A percentile compares a stretch with the other conserved stretches of the same genome.
These are phyloP conservation scores for Dasypogon diadema DNA, from an alignment of 2,888 invertebrate species.

Conservation along the genomic window DNA sequence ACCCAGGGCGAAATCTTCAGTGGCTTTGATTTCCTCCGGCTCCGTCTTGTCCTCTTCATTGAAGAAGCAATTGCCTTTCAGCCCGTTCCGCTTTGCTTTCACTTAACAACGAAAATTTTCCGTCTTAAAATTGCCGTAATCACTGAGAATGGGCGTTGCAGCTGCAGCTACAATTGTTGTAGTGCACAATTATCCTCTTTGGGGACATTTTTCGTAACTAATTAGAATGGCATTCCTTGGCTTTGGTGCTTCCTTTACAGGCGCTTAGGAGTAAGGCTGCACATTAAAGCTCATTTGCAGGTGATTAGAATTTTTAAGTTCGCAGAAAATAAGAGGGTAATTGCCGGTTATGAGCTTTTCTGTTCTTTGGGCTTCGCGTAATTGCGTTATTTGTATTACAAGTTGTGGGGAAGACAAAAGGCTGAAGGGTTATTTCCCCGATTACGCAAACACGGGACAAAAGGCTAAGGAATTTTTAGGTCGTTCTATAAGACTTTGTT, in stretches of 20 bases:
- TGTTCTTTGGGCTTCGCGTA: background rate
- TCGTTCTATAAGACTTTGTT: too few species aligned
- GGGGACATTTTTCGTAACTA: slow-evolving; percentile 26
- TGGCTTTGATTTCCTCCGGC: background rate
- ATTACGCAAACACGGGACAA: too few species aligned
- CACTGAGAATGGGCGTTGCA: background rate
- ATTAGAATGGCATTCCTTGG: background rate
- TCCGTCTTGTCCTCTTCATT: background rate
- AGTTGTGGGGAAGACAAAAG: too few species aligned
- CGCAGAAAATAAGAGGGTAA: slow-evolving; percentile 16
- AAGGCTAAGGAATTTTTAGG: too few species aligned
- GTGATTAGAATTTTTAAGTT: slow-evolving; percentile 44
- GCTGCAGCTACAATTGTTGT: slow-evolving; percentile 8
- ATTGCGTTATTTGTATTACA: background rate
- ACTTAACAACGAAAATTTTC: background rate
- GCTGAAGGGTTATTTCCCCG: too few species aligned
- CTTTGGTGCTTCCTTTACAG: background rate
- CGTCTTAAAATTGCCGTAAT: slow-evolving; percentile 9
- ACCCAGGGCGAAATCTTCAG: background rate
- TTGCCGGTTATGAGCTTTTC: slow-evolving; percentile 16
- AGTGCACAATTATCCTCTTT: slow-evolving; percentile 13
- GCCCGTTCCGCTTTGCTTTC: background rate
- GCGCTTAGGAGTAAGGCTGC: background rate
- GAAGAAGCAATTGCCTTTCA: background rate
- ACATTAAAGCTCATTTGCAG: slow-evolving; percentile 25